Evolutionary conservation across 1,140 invertebrate genomes (phyloP), one percentile per base, ranked within the genome.

Genomic region (Trichonephila inaurata): DNA sequence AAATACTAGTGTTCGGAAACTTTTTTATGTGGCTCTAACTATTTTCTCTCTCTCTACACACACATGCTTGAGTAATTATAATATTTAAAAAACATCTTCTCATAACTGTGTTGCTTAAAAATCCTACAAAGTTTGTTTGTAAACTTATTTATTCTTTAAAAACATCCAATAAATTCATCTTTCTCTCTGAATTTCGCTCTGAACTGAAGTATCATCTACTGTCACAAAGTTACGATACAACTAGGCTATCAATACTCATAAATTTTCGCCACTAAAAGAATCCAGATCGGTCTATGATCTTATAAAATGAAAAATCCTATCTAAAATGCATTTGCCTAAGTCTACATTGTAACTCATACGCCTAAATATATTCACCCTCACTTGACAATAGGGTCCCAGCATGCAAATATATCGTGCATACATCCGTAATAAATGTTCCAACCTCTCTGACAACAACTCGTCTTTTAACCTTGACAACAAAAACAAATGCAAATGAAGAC

Each of bases 371-470:
- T 77, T 77, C 72, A 77, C 66, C 24, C 66, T 40, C 28, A 5
- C 69, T 14, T 16, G 28, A 77, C 72, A 77, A 77, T 28, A 28
- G 16, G 72, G 33, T 40, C 28, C 33, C 33, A 2, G 33, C 72
- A 77, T 77, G 72, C 72, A 77, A 77, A 77, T 77, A 77, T 33
- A 77, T 77, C 72, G 72, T 77, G 72, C 72, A 77, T 40, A 77
- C 72, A 77, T 77, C 72, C 72, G 72, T 77, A 77, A 33, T 77
- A 77, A 77, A 40, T 28, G 72, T 33, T 77, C 72, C 12, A 77
- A 77, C 72, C 72, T 6, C 72, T 16, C 72, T 40, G 28, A 77
- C 72, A 77, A 58, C 51, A 77, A 58, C 51, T 83, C 82, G 12
- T 28, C 82, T 60, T 19, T 24, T 60, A 60, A 83, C 82, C 82